These are phyloP conservation scores for Schizopygopsis malacanthus DNA, from an alignment of 2,797 vertebrate species.

Conservation along the genomic window DNA sequence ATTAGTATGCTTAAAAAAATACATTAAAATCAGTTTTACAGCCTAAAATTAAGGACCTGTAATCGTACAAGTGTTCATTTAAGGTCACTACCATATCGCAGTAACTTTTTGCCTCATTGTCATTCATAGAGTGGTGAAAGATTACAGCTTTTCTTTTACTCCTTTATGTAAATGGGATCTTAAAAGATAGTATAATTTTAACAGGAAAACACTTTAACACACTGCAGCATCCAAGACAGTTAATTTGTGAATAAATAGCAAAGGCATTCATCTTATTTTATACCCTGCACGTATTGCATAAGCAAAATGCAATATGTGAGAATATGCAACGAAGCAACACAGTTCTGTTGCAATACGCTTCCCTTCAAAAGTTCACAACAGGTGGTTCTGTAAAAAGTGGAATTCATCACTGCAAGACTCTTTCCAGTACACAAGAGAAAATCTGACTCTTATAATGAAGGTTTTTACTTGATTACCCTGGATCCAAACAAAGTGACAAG, in stretches of 20 bases:
- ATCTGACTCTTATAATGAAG: conserved; percentile 72
- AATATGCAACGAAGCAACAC: neutral
- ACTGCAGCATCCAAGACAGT: neutral
- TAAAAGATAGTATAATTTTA: neutral
- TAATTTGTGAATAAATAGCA: neutral
- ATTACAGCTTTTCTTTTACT: neutral
- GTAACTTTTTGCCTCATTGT: neutral
- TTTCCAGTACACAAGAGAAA: conserved; percentile 66
- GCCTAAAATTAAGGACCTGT: conserved; percentile 34
- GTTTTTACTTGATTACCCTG: conserved; percentile 66
- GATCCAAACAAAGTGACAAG: conserved; percentile 76
- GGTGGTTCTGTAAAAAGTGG: conserved; percentile 41
- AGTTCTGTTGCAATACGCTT: conserved; percentile 13
- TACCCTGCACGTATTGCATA: neutral
- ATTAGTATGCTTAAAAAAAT: neutral
- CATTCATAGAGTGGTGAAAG: neutral
- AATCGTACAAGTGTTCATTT: conserved; percentile 32
- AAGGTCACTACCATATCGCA: neutral
- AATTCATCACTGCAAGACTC: conserved; percentile 16
- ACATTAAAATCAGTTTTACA: conserved; percentile 28
- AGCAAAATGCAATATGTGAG: neutral
- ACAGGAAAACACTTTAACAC: neutral
- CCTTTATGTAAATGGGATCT: neutral
- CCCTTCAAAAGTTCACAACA: conserved; percentile 32
- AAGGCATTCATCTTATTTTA: neutral